Base-by-base conservation (phyloP, 1,140 invertebrate genomes). In the Drosophila trapezifrons region DNA sequence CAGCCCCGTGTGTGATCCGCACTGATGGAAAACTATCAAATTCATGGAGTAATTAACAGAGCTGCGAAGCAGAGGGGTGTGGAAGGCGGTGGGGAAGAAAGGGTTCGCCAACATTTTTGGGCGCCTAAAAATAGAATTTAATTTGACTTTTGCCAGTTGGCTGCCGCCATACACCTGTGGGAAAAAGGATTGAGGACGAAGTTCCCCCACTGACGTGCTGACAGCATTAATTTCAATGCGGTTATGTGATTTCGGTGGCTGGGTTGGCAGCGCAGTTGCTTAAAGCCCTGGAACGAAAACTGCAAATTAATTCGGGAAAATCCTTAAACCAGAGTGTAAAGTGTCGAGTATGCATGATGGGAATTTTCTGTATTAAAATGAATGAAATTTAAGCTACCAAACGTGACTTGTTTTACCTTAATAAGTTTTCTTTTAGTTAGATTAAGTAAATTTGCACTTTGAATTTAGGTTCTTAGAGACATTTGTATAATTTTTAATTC, bases 121-220 rank as follows among this genome's bases (percentile, higher is more conserved):
- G 46, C 18, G 46, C 56, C 69, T 73, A 73, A 62, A 73, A 62
- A 62, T 73, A 73, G 70, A 73, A 73, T 73, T 71, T 64, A 80
- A 76, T 83, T 67, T 83, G 64, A 59, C 57, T 76, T 79, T 84
- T 72, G 66, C 43, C 76, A 62, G 67, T 59, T 79, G 58, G 69
- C 70, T 51, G 70, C 46, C 55, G 29, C 51, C 51, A 52, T 45
- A 72, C 54, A 73, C 56, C 78, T 81, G 64, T 70, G 67, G 64
- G 67, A 29, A 18, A 47, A 69, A 9, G 37, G 18, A 25, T 47
- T 57, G 51, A 35, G 35, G n/a, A 32, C 9, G 27, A 20, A 66
- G 65, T 43, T 27, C 37, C 65, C 52, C 63, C 43, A 25, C 20
- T 22, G 67, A 71, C 47, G 67, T 71, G 64, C 67, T 71, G 67